Evolutionary conservation across 2,888 invertebrate genomes (phyloP).

Genomic region (Erebia epiphron): DNA sequence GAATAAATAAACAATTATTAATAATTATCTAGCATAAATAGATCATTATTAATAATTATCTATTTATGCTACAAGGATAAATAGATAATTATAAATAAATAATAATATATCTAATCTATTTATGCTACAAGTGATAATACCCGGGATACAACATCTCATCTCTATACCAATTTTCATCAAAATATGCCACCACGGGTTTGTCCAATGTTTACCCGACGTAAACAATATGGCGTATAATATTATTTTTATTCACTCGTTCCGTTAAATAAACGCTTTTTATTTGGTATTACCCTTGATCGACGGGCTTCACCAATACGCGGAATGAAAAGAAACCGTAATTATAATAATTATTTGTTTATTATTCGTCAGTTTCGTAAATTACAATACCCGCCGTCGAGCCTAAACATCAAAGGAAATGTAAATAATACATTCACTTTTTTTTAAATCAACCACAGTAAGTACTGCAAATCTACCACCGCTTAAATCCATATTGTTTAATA

Average conservation of each 20-base stretch:
- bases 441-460: no score
- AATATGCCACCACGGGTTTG: not conserved
- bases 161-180: no score
- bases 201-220: not conserved
- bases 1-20: no score
- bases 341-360: slow-evolving; percentile 3
- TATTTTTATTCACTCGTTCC: not conserved
- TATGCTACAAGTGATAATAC: no score
- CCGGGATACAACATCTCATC: no score
- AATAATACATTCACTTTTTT: not conserved
- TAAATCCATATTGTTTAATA: no score
- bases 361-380: not conserved
- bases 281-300: slow-evolving; percentile 26
- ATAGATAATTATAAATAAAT: no score
- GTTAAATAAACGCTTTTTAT: slow-evolving; percentile 7
- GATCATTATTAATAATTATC: no score
- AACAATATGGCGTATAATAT: not conserved
- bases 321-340: slow-evolving; percentile 19
- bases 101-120: no score
- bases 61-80: no score
- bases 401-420: not conserved
- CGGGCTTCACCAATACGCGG: slow-evolving; percentile 12
- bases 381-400: not conserved
- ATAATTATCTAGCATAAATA: no score
- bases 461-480: no score